A percentile compares a stretch with the other conserved stretches of the same genome.
These are phyloP conservation scores for Leptopterna dolabrata DNA, from an alignment of 2,888 invertebrate genomes.

Conservation along the genomic window DNA sequence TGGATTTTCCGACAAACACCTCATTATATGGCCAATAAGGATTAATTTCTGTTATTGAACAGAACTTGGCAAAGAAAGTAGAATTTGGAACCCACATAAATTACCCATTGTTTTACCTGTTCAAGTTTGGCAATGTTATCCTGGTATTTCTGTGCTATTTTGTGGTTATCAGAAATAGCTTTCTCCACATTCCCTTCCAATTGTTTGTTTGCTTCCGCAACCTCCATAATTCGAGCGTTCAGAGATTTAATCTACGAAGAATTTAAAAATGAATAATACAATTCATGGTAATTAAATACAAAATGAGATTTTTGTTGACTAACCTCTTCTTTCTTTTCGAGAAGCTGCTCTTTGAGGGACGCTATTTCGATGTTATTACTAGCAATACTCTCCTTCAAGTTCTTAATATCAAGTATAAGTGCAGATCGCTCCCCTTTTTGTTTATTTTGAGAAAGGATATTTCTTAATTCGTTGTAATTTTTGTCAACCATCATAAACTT, in stretches of 20 bases:
- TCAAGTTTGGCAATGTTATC: slow-evolving; percentile 38
- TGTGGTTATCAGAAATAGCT: slow-evolving; percentile 18
- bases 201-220: neutral
- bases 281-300: neutral
- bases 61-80: too few relatives aligned
- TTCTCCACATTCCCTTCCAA: slow-evolving; percentile 29
- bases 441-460: slow-evolving; percentile 40
- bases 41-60: too few relatives aligned
- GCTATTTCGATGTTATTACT: slow-evolving; percentile 65
- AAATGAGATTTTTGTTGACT: neutral
- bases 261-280: neutral
- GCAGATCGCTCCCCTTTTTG: slow-evolving; percentile 47
- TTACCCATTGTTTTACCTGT: too few relatives aligned
- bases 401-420: slow-evolving; percentile 47
- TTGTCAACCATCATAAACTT: slow-evolving; percentile 39
- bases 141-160: slow-evolving; percentile 33
- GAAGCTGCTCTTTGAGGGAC: slow-evolving; percentile 67
- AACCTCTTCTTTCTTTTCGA: slow-evolving; percentile 68
- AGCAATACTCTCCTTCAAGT: slow-evolving; percentile 41
- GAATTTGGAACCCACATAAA: too few relatives aligned
- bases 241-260: slow-evolving; percentile 39
- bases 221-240: neutral
- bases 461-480: slow-evolving; percentile 45
- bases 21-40: too few relatives aligned
- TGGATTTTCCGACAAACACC: too few relatives aligned